phyloP scores from a whole-genome alignment of 2,113 vertebrate genomes.

The Osmerus mordax region DNA sequence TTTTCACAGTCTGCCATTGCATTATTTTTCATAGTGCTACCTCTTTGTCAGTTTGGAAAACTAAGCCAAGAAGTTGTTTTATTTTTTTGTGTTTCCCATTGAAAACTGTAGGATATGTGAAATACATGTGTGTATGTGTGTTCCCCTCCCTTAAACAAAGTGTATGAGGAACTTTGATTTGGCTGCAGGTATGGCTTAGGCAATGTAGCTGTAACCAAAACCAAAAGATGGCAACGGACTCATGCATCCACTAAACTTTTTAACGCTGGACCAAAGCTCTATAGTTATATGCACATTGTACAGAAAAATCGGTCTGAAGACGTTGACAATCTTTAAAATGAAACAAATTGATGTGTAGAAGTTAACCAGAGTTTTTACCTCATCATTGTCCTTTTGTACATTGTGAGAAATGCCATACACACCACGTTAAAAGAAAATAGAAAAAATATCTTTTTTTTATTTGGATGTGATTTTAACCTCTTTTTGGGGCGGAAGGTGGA shows the following conservation, averaged over 20 bases:
- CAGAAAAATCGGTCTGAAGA: slow-evolving; percentile 92
- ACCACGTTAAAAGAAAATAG: slow-evolving; percentile 65
- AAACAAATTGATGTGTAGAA: slow-evolving; percentile 73
- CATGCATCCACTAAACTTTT: slow-evolving; percentile 88
- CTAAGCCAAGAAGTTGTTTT: not conserved
- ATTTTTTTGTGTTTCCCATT: slow-evolving; percentile 8
- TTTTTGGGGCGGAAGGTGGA: slow-evolving; percentile 66
- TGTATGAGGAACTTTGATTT: slow-evolving; percentile 28
- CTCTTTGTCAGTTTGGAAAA: not conserved
- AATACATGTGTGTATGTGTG: slow-evolving; percentile 19
- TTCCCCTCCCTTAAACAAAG: slow-evolving; percentile 10
- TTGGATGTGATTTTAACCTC: slow-evolving; percentile 78
- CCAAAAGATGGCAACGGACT: slow-evolving; percentile 65
- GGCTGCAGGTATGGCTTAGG: slow-evolving; percentile 72
- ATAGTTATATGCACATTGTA: slow-evolving; percentile 99
- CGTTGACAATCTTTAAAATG: slow-evolving; percentile 96
- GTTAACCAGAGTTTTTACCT: slow-evolving; percentile 87
- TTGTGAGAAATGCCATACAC: slow-evolving; percentile 67
- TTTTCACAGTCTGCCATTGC: not conserved
- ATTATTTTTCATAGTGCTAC: not conserved
- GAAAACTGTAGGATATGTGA: not conserved
- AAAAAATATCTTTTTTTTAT: slow-evolving; percentile 70
- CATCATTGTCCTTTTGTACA: slow-evolving; percentile 84
- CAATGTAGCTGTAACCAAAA: slow-evolving; percentile 97
- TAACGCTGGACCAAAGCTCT: slow-evolving; percentile 99